Evolutionary conservation across 1,140 invertebrate genomes (phyloP).

Genomic region (Antheraea pernyi): DNA sequence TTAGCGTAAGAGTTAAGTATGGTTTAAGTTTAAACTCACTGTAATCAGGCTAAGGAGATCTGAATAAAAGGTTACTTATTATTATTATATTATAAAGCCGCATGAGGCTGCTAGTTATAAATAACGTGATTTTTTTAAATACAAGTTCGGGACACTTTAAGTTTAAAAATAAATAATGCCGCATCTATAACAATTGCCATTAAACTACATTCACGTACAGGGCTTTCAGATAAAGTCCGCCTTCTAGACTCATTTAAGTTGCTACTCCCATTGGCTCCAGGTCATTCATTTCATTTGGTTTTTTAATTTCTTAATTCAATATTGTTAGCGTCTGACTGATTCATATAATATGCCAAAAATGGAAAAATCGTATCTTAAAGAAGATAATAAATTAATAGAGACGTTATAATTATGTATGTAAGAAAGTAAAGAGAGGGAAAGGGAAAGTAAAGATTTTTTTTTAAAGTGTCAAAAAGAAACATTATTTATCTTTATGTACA

Average conservation of each 20-base stretch:
- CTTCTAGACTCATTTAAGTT: conserved; percentile 29
- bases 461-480: too few relatives aligned
- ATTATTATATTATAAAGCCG: too few relatives aligned
- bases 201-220: not conserved
- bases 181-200: not conserved
- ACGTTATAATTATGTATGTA: not conserved
- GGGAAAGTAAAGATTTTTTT: too few relatives aligned
- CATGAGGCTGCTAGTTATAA: too few relatives aligned
- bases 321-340: conserved; percentile 7
- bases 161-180: not conserved
- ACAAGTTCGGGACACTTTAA: not conserved
- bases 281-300: conserved; percentile 15
- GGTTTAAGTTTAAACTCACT: too few relatives aligned
- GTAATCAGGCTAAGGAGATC: too few relatives aligned
- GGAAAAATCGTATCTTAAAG: not conserved
- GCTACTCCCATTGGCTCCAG: conserved; percentile 9
- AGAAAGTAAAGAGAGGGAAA: too few relatives aligned
- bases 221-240: conserved; percentile 33
- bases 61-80: too few relatives aligned
- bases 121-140: too few relatives aligned
- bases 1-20: too few relatives aligned
- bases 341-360: not conserved
- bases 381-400: not conserved
- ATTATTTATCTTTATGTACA: too few relatives aligned
- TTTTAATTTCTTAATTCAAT: conserved; percentile 9